These are phyloP conservation scores for Girardia tigrina DNA, from an alignment of 2,888 invertebrate species.

Conservation along the genomic window DNA sequence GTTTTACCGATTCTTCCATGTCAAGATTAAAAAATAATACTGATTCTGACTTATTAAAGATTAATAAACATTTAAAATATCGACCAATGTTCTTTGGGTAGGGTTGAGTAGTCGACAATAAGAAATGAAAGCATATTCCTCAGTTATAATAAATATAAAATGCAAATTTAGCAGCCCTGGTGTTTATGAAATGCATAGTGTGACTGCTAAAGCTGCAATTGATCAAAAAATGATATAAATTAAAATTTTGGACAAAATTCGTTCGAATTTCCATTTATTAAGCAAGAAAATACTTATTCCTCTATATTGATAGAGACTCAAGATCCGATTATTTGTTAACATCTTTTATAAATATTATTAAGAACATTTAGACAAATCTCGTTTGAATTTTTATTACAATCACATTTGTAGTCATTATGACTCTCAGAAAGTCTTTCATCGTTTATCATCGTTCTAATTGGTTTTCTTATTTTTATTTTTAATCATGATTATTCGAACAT, in stretches of 20 bases:
- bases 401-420: no score
- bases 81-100: conserved; percentile 9
- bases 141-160: neutral
- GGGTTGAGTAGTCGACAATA: conserved; percentile 24
- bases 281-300: conserved; percentile 12
- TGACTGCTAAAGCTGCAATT: conserved; percentile 23
- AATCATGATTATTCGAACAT: no score
- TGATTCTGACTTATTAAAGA: neutral
- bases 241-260: neutral
- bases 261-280: neutral
- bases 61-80: neutral
- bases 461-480: no score
- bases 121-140: neutral
- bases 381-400: no score
- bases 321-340: neutral
- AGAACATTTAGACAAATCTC: no score
- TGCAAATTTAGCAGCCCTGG: neutral
- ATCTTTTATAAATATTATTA: no score
- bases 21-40: neutral
- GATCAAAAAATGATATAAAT: neutral
- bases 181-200: conserved; percentile 26
- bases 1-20: neutral
- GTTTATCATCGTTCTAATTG: no score
- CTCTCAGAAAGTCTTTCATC: no score
- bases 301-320: neutral